Evolutionary conservation across 2,797 vertebrate genomes (phyloP), one percentile per base, ranked within the genome.

Genomic region (Mallotus villosus): DNA sequence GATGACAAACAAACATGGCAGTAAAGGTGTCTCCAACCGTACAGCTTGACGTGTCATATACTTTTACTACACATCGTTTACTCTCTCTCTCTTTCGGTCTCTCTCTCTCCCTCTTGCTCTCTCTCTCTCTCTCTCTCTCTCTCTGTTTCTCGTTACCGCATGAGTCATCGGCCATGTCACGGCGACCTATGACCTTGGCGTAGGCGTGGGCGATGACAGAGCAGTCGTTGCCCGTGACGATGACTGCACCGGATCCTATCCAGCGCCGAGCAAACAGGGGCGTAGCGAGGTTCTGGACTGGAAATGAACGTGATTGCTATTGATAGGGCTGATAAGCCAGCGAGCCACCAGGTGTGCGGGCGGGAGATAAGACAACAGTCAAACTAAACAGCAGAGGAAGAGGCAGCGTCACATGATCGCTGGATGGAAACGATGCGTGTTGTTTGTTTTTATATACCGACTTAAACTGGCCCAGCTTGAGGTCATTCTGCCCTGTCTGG

Each of bases 41-140:
- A 55, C 71, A 78, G 72, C 19, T 6, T 77, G 79, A 19, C 6
- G 53, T 65, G 80, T 67, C 2, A 2, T 68, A 63, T 21, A 25
- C 72, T 81, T 86, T 85, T 82, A 87, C 78, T 71, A 68, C 71
- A 67, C 0, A 11, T 63, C 32, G 9, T 90, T 85, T 88, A 86
- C 29, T 71, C 71, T 75, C 57, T 51, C 22, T 2, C 73, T 53
- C 37, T 2, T 3, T 11, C 37, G 5, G 5, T 37, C 34, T 37
- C 34, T 37, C 34, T 9, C 34, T 37, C 34, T 37, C 34, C 4
- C 32, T 7, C 32, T 34, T 5, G 6, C 34, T 37, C 6, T 7
- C 34, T 11, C 37, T 9, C 37, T 41, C 37, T 41, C 1, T 11
- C 37, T 0, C 0, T 8, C 37, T 41, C 37, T 11, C 7, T 34